Conservation (phyloP, 2,888 invertebrate genomes). For the Trilocha varians region DNA sequence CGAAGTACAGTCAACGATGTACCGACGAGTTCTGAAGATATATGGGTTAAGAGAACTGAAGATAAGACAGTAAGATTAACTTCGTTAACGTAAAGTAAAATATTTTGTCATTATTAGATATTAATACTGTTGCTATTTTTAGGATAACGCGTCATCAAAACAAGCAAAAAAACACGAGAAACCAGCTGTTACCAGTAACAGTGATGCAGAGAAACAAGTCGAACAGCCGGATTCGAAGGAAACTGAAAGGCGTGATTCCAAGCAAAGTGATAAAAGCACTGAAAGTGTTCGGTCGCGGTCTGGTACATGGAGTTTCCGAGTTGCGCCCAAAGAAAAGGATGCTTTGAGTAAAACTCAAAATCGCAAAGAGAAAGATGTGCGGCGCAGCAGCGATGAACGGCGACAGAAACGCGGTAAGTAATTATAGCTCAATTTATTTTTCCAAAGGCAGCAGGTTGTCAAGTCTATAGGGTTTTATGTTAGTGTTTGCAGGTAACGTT, state of each 20-base stretch:
- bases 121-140: neutral
- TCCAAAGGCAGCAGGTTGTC: too few relatives aligned
- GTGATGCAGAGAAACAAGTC: slow-evolving; percentile 4
- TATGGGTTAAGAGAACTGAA: slow-evolving; percentile 79
- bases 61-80: slow-evolving; percentile 69
- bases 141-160: neutral
- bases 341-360: slow-evolving; percentile 23
- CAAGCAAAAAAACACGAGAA: neutral
- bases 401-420: slow-evolving; percentile 53
- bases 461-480: too few relatives aligned
- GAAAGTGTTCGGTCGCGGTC: slow-evolving; percentile 69
- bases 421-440: too few relatives aligned
- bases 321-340: slow-evolving; percentile 36
- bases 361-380: slow-evolving; percentile 42
- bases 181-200: neutral
- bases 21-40: slow-evolving; percentile 76
- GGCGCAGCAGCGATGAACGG: slow-evolving; percentile 45
- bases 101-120: too few relatives aligned
- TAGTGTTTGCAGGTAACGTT: too few relatives aligned
- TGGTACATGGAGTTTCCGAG: slow-evolving; percentile 74
- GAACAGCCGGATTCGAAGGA: slow-evolving; percentile 11
- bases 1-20: slow-evolving; percentile 80
- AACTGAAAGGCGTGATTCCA: slow-evolving; percentile 11
- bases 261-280: slow-evolving; percentile 13
- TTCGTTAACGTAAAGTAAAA: neutral